These are phyloP conservation scores for Dendrolimus houi DNA, from an alignment of 2,888 invertebrate species.

Conservation along the genomic window DNA sequence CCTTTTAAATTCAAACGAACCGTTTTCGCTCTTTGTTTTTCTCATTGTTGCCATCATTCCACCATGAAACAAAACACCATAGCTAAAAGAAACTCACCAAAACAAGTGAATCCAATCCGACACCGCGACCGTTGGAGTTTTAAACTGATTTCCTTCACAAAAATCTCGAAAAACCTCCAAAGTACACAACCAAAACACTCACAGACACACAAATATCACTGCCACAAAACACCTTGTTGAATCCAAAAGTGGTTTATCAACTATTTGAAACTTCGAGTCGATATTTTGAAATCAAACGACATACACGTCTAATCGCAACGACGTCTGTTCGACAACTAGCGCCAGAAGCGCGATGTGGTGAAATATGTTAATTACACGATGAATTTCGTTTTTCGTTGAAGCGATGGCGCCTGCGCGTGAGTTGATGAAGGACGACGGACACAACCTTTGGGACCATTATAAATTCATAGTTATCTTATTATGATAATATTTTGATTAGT, in stretches of 20 bases:
- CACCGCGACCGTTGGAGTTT: conserved; percentile 55
- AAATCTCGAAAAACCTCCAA: conserved; percentile 50
- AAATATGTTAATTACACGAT: neutral
- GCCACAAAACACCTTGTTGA: conserved; percentile 23
- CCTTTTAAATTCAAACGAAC: conserved; percentile 12
- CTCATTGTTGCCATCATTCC: conserved; percentile 26
- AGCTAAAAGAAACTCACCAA: conserved; percentile 53
- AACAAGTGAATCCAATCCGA: conserved; percentile 43
- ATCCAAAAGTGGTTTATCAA: neutral
- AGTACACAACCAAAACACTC: conserved; percentile 37
- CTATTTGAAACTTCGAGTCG: neutral
- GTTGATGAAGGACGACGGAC: neutral
- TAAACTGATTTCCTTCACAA: conserved; percentile 50
- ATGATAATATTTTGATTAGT: too few relatives aligned
- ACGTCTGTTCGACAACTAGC: conserved; percentile 18
- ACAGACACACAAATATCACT: conserved; percentile 42
- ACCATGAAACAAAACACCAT: conserved; percentile 49
- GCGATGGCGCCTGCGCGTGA: neutral
- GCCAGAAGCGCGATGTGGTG: conserved; percentile 6
- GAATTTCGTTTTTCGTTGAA: neutral
- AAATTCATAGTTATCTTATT: too few relatives aligned
- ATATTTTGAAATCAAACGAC: conserved; percentile 3
- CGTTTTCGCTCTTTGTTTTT: conserved; percentile 10
- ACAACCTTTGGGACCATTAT: neutral
- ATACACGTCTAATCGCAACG: conserved; percentile 10